A percentile compares a stretch with the other conserved stretches of the same genome.
Evolutionary conservation across 2,797 vertebrate genomes (phyloP).

Genomic region (Hydrophis major): DNA sequence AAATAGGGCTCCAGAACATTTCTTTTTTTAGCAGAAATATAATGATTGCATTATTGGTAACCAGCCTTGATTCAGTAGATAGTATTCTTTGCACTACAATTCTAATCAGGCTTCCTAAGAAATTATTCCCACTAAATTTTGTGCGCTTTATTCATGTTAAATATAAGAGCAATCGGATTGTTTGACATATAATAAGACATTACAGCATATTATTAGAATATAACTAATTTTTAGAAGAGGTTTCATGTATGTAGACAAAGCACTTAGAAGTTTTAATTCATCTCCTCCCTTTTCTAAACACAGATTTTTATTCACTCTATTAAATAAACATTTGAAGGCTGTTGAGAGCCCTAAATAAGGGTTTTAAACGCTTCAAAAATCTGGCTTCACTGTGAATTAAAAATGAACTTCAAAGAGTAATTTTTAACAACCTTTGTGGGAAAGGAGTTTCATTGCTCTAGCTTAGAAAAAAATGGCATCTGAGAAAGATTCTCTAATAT

Average conservation of each 20-base stretch:
- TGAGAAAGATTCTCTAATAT: background rate
- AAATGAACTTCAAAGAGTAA: background rate
- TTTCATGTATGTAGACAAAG: background rate
- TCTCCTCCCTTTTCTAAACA: background rate
- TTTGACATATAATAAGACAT: background rate
- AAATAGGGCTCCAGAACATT: background rate
- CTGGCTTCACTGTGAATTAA: background rate
- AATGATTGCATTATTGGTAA: background rate
- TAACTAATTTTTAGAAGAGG: background rate
- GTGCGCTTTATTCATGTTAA: background rate
- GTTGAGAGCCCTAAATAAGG: background rate
- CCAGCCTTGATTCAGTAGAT: background rate
- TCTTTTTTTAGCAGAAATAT: background rate
- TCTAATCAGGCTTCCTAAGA: background rate
- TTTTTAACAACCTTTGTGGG: background rate
- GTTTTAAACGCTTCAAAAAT: background rate
- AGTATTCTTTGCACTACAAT: background rate
- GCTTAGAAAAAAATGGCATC: background rate
- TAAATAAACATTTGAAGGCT: background rate
- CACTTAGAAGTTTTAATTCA: background rate
- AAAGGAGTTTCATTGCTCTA: background rate
- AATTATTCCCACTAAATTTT: background rate
- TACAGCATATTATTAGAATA: background rate
- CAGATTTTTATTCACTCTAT: background rate
- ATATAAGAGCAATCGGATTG: background rate